A percentile compares a stretch with the other conserved stretches of the same genome.
phyloP scores from a whole-genome alignment of 2,888 invertebrate species.

The Autographa gamma region DNA sequence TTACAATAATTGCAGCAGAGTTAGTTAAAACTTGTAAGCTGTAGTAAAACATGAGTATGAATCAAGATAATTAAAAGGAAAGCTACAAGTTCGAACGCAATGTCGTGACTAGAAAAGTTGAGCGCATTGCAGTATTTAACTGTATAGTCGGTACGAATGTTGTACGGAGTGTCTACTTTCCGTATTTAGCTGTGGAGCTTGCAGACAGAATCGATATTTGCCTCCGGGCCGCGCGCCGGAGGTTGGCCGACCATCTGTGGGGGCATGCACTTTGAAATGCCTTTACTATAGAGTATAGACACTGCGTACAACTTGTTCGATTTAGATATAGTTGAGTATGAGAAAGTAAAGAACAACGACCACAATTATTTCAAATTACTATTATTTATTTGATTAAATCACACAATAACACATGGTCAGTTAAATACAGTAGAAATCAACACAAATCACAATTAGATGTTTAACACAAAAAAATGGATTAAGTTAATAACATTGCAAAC shows the following conservation, averaged over 20 bases:
- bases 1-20: conserved; percentile 31
- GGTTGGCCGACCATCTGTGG: conserved; percentile 71
- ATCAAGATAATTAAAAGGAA: conserved; percentile 70
- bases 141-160: conserved; percentile 62
- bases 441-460: conserved; percentile 8
- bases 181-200: conserved; percentile 76
- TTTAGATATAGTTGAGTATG: background rate
- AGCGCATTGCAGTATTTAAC: conserved; percentile 71
- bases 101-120: conserved; percentile 76
- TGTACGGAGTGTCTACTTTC: conserved; percentile 70
- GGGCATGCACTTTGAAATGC: conserved; percentile 72
- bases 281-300: conserved; percentile 47
- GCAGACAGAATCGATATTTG: conserved; percentile 86
- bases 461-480: background rate
- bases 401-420: conserved; percentile 3
- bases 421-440: background rate
- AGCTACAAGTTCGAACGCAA: conserved; percentile 73
- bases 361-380: background rate
- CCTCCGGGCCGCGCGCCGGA: conserved; percentile 65
- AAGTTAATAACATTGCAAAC: background rate
- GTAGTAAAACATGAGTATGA: conserved; percentile 56
- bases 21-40: conserved; percentile 58
- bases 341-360: background rate
- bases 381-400: background rate
- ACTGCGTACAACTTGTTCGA: conserved; percentile 9